Conservation (phyloP, 2,888 invertebrate species). For the Acrobeloides nanus region DNA sequence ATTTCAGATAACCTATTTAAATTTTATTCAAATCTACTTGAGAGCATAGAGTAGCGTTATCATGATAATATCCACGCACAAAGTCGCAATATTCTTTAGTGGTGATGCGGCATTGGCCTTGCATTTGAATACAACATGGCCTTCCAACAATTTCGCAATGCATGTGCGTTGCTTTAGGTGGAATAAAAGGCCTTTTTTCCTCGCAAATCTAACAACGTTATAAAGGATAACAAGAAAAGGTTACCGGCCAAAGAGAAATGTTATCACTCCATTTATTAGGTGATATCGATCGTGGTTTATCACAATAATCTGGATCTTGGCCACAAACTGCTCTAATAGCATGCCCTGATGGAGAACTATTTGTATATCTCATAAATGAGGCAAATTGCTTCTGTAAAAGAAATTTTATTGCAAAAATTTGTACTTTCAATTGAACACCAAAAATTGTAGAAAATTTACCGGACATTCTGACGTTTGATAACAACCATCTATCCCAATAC, state of each 20-base stretch:
- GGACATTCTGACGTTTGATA: slow-evolving; percentile 67
- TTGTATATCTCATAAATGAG: slow-evolving; percentile 16
- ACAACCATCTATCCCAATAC: slow-evolving; percentile 91
- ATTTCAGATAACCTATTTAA: no score
- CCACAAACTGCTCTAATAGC: no score
- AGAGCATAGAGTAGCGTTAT: slow-evolving; percentile 73
- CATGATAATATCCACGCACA: slow-evolving; percentile 77
- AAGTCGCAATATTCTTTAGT: slow-evolving; percentile 59
- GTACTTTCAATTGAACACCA: no score
- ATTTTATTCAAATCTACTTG: no score
- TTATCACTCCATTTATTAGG: slow-evolving; percentile 22
- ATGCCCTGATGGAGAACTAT: no score
- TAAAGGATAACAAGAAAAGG: no score
- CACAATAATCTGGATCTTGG: slow-evolving; percentile 25
- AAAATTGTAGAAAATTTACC: no score
- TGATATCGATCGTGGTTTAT: slow-evolving; percentile 10
- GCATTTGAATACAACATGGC: slow-evolving; percentile 80
- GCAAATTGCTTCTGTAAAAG: slow-evolving; percentile 33
- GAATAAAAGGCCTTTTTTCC: slow-evolving; percentile 18
- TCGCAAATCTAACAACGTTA: slow-evolving; percentile 29
- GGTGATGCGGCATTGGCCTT: slow-evolving; percentile 83
- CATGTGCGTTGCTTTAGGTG: slow-evolving; percentile 30
- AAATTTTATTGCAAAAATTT: no score
- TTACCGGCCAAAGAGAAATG: slow-evolving; percentile 30
- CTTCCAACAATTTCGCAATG: slow-evolving; percentile 71